These are phyloP conservation scores for Drosophila mayri DNA, from an alignment of 1,140 invertebrate genomes.

Conservation along the genomic window DNA sequence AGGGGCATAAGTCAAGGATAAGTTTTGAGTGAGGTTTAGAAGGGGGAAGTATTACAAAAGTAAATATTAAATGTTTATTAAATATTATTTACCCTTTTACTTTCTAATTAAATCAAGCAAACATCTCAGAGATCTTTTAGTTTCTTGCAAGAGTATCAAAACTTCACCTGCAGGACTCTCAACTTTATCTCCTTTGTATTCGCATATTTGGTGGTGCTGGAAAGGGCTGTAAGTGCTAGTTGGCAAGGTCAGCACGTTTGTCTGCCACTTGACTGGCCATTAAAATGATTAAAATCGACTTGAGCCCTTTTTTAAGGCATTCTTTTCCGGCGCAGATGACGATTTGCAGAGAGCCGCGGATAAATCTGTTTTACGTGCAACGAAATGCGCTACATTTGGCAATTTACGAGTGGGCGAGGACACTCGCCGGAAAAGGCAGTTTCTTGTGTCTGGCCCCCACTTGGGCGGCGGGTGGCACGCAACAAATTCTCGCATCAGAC, in stretches of 20 bases:
- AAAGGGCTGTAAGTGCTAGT: slow-evolving; percentile 12
- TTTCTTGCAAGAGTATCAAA: slow-evolving; percentile 22
- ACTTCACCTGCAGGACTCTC: background rate
- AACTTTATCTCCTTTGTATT: slow-evolving; percentile 8
- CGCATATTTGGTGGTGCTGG: slow-evolving; percentile 17
- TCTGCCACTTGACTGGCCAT: slow-evolving; percentile 37
- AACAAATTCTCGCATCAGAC: slow-evolving; percentile 80
- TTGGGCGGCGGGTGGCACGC: slow-evolving; percentile 36
- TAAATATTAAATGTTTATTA: background rate
- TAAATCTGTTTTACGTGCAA: slow-evolving; percentile 76
- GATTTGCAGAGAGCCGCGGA: slow-evolving; percentile 35
- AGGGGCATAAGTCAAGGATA: background rate
- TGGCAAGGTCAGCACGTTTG: slow-evolving; percentile 53
- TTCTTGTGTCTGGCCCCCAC: slow-evolving; percentile 11
- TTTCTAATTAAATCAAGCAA: background rate
- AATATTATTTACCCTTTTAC: background rate
- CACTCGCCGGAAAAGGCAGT: slow-evolving; percentile 21
- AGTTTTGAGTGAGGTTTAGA: background rate
- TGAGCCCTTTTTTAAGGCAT: slow-evolving; percentile 50
- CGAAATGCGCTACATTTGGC: slow-evolving; percentile 44
- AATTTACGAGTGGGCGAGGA: slow-evolving; percentile 52
- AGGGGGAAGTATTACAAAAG: no score
- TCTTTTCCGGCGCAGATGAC: slow-evolving; percentile 35
- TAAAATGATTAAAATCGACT: slow-evolving; percentile 58
- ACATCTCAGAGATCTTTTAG: background rate